Conservation (phyloP, 2,797 vertebrate genomes). For the Sebastes matsubarae region DNA sequence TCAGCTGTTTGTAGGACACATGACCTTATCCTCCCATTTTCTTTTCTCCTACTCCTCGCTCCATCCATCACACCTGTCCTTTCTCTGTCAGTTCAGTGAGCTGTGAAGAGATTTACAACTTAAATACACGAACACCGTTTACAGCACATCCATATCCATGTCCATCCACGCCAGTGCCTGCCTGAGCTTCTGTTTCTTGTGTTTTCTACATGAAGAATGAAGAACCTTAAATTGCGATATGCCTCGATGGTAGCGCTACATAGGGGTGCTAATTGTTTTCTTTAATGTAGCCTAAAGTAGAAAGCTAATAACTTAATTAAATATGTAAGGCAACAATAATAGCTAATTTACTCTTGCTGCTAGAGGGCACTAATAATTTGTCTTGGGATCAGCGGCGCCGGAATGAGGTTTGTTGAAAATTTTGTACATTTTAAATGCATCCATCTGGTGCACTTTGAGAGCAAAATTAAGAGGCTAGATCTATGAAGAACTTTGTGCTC, state of each 20-base stretch:
- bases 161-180: background rate
- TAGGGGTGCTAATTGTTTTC: background rate
- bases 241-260: background rate
- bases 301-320: no score
- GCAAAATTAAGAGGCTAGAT: no score
- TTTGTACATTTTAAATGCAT: no score
- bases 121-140: constrained; percentile 35
- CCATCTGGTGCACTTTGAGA: no score
- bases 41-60: background rate
- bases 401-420: no score
- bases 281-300: background rate
- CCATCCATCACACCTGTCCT: constrained; percentile 59
- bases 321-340: no score
- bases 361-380: background rate
- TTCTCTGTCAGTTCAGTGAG: constrained; percentile 38
- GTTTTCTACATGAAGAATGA: constrained; percentile 3
- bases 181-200: background rate
- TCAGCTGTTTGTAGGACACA: constrained; percentile 28
- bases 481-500: no score
- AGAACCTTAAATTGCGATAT: background rate
- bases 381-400: background rate
- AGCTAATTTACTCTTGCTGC: background rate
- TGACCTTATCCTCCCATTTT: constrained; percentile 37
- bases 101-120: constrained; percentile 59
- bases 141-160: constrained; percentile 9